These are phyloP conservation scores for Apodemia zela DNA, from an alignment of 2,888 invertebrate species.

Conservation along the genomic window DNA sequence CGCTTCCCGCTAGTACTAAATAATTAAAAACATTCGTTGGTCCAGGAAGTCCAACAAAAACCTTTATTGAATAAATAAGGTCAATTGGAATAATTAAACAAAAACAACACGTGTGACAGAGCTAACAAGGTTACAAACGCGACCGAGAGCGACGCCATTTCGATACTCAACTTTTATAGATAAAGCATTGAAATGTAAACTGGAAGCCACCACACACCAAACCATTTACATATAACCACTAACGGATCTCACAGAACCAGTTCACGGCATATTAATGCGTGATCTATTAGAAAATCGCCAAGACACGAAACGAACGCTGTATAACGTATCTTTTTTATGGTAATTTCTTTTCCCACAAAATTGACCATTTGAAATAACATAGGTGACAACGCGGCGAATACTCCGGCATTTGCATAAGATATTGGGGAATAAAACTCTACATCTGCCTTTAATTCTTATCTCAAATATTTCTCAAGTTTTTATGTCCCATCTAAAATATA, in stretches of 20 bases:
- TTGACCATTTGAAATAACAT: conserved; percentile 41
- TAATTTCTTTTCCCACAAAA: conserved; percentile 57
- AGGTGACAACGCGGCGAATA: conserved; percentile 42
- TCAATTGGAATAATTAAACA: not conserved
- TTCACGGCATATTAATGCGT: conserved; percentile 70
- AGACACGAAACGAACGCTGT: conserved; percentile 48
- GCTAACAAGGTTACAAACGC: conserved; percentile 41
- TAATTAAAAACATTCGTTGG: not conserved
- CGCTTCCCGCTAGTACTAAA: too few relatives aligned
- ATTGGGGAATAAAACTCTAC: conserved; percentile 42
- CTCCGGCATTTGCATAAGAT: conserved; percentile 47
- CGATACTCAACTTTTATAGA: conserved; percentile 43
- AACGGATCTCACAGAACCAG: conserved; percentile 77
- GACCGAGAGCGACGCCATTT: conserved; percentile 31
- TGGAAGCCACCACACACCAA: conserved; percentile 70
- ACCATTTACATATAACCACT: conserved; percentile 77
- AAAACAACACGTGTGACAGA: conserved; percentile 9
- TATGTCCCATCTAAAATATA: conserved; percentile 19
- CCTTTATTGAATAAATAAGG: conserved; percentile 1
- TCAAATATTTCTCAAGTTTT: conserved; percentile 20
- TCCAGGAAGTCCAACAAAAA: not conserved
- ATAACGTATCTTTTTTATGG: conserved; percentile 55
- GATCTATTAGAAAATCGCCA: conserved; percentile 79
- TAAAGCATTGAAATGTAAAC: conserved; percentile 65
- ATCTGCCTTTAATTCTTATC: conserved; percentile 33